phyloP scores from a whole-genome alignment of 2,888 invertebrate species.

The Cenopis cana region DNA sequence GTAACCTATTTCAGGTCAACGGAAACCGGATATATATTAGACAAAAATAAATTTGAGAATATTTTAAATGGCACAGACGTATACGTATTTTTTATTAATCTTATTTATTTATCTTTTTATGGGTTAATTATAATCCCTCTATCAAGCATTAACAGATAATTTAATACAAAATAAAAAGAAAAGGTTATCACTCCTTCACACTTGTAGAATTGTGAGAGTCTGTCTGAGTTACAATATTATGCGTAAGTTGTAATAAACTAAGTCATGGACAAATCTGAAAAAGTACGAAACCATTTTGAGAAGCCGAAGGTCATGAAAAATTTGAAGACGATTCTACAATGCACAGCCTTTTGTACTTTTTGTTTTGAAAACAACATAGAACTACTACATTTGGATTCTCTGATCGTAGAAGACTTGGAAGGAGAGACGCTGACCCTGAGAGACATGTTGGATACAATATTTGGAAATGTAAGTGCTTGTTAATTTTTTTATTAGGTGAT shows the following conservation, averaged over 20 bases:
- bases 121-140: no score
- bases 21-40: constrained; percentile 21
- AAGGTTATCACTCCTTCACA: no score
- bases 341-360: constrained; percentile 29
- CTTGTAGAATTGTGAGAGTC: neutral
- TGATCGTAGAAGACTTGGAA: constrained; percentile 16
- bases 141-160: no score
- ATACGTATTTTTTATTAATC: no score
- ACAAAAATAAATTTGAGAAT: no score
- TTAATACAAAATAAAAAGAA: no score
- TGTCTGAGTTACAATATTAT: constrained; percentile 2
- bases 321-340: constrained; percentile 26
- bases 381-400: constrained; percentile 32
- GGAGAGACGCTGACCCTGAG: constrained; percentile 1
- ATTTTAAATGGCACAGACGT: no score
- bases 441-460: constrained; percentile 28
- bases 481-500: neutral
- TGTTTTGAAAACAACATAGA: constrained; percentile 18
- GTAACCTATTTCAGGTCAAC: constrained; percentile 22
- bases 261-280: constrained; percentile 2
- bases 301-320: constrained; percentile 9
- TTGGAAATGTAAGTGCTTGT: constrained; percentile 33
- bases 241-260: neutral
- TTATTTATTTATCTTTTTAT: no score
- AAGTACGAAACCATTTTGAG: neutral